Conservation (phyloP, 1,140 invertebrate species). For the Brachionus asplanchnoidis region DNA sequence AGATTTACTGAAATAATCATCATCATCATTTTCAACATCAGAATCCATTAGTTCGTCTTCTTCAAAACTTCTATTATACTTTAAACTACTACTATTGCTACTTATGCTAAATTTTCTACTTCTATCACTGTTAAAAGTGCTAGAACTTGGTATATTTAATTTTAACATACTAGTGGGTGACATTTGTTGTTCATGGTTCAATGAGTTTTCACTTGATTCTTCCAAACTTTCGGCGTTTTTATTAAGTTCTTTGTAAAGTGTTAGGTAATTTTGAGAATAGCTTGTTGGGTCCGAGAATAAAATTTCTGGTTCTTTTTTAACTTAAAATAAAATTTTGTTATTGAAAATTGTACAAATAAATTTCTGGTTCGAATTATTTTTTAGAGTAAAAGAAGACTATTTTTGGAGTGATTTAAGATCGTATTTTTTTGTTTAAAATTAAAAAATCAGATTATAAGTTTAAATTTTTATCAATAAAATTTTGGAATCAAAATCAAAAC, state of each 20-base stretch:
- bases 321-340: background rate
- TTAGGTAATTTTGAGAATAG: background rate
- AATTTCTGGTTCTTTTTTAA: background rate
- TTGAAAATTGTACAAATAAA: too few species aligned
- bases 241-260: background rate
- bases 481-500: too few species aligned
- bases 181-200: background rate
- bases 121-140: conserved; percentile 16
- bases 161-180: background rate
- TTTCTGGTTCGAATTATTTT: background rate
- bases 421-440: too few species aligned
- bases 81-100: conserved; percentile 5
- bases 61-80: background rate
- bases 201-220: background rate
- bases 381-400: too few species aligned
- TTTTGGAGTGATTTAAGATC: too few species aligned
- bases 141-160: background rate
- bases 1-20: background rate
- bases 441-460: too few species aligned
- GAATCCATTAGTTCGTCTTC: background rate
- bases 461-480: too few species aligned
- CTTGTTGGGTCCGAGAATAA: background rate
- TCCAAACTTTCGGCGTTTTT: background rate
- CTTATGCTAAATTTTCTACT: background rate
- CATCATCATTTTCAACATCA: background rate